These are phyloP conservation scores for Bolinopsis microptera DNA, from an alignment of 37 sponge, comb jelly and placozoan genomes.

Conservation along the genomic window DNA sequence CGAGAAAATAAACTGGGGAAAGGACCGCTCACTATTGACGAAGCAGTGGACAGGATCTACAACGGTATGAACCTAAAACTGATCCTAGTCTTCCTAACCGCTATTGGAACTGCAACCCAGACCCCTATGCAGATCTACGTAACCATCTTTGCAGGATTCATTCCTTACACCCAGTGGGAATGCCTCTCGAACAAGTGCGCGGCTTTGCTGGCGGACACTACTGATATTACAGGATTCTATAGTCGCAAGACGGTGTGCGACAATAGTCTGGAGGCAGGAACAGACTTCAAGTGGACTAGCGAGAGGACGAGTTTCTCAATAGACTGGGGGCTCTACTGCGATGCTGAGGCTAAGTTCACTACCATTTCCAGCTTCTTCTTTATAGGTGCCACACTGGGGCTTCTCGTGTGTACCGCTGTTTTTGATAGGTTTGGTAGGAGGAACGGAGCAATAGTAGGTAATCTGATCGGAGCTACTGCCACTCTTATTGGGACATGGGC, in stretches of 20 bases:
- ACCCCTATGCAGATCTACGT: background rate
- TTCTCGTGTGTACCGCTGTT: background rate
- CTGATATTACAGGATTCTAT: background rate
- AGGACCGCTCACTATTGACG: background rate
- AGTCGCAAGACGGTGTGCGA: background rate
- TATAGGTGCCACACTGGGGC: background rate
- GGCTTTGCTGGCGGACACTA: background rate
- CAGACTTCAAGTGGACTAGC: background rate
- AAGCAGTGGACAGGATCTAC: background rate
- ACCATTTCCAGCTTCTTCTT: background rate
- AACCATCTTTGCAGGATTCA: constrained; percentile 22
- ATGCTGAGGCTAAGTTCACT: background rate
- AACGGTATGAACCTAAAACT: background rate
- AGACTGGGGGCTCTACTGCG: constrained; percentile 9
- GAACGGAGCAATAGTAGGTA: background rate
- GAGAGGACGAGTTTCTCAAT: background rate
- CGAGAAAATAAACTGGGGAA: background rate
- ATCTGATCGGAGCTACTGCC: background rate
- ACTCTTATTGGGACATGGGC: background rate
- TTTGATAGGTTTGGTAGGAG: background rate
- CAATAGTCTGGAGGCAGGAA: background rate
- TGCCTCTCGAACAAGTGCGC: background rate
- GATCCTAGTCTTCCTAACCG: background rate
- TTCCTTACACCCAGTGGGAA: background rate
- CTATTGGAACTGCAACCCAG: background rate